Conservation (phyloP, 2,113 vertebrate species). For the Protobothrops flavoviridis region DNA sequence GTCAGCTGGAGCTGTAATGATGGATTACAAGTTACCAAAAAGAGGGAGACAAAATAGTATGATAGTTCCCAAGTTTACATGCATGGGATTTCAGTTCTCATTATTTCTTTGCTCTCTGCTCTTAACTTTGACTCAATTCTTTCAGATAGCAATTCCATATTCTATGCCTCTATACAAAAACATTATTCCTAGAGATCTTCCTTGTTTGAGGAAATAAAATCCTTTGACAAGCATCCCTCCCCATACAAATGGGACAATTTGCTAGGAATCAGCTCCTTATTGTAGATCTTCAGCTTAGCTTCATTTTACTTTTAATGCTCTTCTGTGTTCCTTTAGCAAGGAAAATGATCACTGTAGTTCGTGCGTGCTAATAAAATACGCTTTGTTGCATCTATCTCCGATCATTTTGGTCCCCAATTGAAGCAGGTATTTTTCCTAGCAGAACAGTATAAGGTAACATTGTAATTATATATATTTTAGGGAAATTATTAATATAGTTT, state of each 20-base stretch:
- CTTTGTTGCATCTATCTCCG: neutral
- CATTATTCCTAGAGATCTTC: neutral
- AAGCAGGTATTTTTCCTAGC: neutral
- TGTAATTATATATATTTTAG: neutral
- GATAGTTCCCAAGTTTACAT: neutral
- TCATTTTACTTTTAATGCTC: neutral
- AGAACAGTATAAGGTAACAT: neutral
- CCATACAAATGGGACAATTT: neutral
- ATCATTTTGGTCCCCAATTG: neutral
- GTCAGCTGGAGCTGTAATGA: slow-evolving; percentile 34
- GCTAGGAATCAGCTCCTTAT: neutral
- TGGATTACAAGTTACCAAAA: neutral
- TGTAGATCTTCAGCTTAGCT: neutral
- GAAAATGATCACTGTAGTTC: neutral
- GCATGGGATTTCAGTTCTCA: neutral
- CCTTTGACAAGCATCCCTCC: too few relatives aligned
- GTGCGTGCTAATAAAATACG: neutral
- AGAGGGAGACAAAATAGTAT: neutral
- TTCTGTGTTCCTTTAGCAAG: neutral
- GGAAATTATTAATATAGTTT: neutral
- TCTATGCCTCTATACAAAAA: neutral
- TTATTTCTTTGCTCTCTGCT: neutral
- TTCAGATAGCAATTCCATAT: neutral
- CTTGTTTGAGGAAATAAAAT: neutral
- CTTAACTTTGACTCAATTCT: neutral